phyloP scores from a whole-genome alignment of 2,113 vertebrate genomes.

The Acinonyx jubatus region DNA sequence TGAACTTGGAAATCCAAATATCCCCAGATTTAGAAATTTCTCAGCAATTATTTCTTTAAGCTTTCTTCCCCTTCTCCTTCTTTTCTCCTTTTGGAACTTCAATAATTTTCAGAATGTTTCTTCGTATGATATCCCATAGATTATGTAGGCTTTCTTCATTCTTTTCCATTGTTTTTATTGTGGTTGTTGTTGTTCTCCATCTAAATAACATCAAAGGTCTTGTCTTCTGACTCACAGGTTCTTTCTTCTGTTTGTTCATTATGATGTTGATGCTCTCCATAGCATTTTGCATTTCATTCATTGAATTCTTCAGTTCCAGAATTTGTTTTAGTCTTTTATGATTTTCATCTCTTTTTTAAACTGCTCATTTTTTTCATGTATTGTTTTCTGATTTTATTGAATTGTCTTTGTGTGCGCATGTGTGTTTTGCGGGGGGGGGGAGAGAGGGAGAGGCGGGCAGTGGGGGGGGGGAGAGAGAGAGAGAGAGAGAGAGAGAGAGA shows the following conservation, averaged over 20 bases:
- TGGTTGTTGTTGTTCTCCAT: background rate
- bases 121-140: background rate
- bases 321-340: background rate
- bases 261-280: background rate
- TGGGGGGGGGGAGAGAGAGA: no score
- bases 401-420: background rate
- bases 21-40: background rate
- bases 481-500: no score
- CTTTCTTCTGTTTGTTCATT: background rate
- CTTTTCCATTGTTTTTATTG: background rate
- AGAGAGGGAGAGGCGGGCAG: no score
- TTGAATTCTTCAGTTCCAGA: background rate
- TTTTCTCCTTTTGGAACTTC: background rate
- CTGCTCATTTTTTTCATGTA: background rate
- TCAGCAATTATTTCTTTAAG: background rate
- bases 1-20: background rate
- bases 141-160: background rate
- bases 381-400: background rate
- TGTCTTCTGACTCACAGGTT: background rate
- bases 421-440: no score
- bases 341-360: background rate
- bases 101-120: background rate
- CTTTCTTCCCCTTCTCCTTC: background rate
- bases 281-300: background rate
- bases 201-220: background rate